Evolutionary conservation across 2,113 vertebrate genomes (phyloP).

Genomic region (Melanerpes aurifrons): DNA sequence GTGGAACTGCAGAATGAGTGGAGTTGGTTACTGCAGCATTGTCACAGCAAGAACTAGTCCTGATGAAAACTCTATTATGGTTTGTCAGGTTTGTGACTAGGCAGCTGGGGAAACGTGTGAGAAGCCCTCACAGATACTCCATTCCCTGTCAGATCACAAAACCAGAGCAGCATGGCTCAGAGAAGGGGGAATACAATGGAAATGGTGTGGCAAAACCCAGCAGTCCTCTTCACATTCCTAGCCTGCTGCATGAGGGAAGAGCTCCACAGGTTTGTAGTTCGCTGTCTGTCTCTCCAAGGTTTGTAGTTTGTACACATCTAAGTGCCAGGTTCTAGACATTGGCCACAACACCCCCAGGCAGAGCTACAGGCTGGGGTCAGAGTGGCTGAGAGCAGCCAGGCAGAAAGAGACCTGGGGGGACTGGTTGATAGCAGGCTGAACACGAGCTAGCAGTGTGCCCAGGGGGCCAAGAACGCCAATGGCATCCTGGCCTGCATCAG

Average conservation of each 20-base stretch:
- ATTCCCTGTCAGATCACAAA: constrained; percentile 1
- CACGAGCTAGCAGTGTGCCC: neutral
- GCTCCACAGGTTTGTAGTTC: neutral
- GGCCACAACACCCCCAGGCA: too few species aligned
- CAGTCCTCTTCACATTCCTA: neutral
- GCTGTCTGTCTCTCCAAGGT: neutral
- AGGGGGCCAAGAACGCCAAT: neutral
- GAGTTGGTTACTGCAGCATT: neutral
- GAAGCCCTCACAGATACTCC: neutral
- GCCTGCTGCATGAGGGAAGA: neutral
- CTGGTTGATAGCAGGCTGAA: neutral
- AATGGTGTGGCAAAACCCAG: neutral
- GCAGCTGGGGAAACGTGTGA: neutral
- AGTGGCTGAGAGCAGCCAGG: too few species aligned
- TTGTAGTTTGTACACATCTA: neutral
- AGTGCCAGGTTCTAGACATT: too few species aligned
- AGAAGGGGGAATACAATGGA: neutral
- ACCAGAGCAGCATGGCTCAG: neutral
- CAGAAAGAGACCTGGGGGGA: too few species aligned
- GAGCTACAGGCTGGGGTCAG: too few species aligned
- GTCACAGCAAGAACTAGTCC: neutral
- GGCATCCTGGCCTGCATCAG: too few species aligned
- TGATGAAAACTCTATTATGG: neutral
- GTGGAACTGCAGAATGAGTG: neutral
- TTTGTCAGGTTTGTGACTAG: neutral